Evolutionary conservation across 2,113 vertebrate genomes (phyloP).

Genomic region (Nothoprocta perdicaria): DNA sequence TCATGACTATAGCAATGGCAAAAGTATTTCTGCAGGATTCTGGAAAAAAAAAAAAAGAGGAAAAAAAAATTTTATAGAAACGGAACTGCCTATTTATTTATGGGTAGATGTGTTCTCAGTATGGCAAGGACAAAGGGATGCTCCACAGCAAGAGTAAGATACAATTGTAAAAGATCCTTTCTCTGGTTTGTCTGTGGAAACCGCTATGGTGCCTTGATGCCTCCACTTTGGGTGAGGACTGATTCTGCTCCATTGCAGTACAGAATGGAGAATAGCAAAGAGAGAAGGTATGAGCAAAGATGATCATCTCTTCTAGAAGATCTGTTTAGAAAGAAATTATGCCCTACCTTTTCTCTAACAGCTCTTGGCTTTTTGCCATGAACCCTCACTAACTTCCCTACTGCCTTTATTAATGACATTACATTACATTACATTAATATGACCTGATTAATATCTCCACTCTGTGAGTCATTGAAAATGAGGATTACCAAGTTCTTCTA

Average conservation of each 20-base stretch:
- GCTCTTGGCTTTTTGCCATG: background rate
- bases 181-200: background rate
- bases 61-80: background rate
- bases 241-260: background rate
- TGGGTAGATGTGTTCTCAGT: background rate
- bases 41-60: background rate
- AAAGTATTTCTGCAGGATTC: background rate
- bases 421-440: background rate
- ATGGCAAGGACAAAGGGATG: fast-evolving
- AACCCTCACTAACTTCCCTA: no score
- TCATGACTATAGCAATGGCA: background rate
- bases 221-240: background rate
- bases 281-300: background rate
- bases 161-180: fast-evolving
- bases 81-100: background rate
- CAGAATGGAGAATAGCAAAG: background rate
- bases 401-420: background rate
- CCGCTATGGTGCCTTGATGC: fast-evolving
- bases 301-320: background rate
- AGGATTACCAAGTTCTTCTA: background rate
- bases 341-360: background rate
- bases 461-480: background rate
- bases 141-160: background rate
- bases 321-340: background rate
- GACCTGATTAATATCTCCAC: background rate